Evolutionary conservation across 2,797 vertebrate genomes (phyloP), one percentile per base, ranked within the genome.

Genomic region (Liparis tanakae): DNA sequence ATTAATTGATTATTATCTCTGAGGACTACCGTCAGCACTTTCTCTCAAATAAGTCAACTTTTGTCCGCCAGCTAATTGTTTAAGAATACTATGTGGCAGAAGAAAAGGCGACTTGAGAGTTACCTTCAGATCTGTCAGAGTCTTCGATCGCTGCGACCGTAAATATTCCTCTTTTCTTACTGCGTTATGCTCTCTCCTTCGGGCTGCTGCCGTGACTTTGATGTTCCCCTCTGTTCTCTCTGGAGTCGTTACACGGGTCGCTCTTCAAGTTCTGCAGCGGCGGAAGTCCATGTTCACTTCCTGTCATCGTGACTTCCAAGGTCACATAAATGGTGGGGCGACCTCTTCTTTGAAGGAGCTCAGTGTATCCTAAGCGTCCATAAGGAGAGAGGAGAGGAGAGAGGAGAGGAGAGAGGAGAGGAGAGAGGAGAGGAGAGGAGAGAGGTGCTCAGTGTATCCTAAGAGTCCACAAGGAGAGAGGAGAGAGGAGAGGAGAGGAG

Each of bases 1-100:
- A 93, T 93, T 91, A 91, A 93, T 92, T 88, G 87, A 91, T 91
- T 84, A 89, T 86, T 83, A 85, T 85, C 85, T 83, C 78, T 13
- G 7, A 72, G 53, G 55, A 56, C 67, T 70, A 70, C 66, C 86
- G 86, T 93, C 93, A 94, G 93, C 93, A 90, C 80, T 92, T 93
- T 78, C 85, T 82, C 69, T 81, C 67, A 70, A 90, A 90, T 78
- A 82, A 85, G 80, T 87, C 85, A 84, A 88, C 90, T 90, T 90
- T 90, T 91, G 91, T 92, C 71, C 76, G 63, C 46, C 18, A 57
- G 25, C 76, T 88, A 90, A 89, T 88, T 89, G 84, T 84, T 80
- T 73, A 74, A 78, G 80, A 83, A 83, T 79, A 78, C 74, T 78
- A 74, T 86, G 75, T 68, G 68, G 53, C 61, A 73, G 79, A 87